Base-by-base conservation (phyloP, 2,113 vertebrate genomes). In the Amphiprion percula region DNA sequence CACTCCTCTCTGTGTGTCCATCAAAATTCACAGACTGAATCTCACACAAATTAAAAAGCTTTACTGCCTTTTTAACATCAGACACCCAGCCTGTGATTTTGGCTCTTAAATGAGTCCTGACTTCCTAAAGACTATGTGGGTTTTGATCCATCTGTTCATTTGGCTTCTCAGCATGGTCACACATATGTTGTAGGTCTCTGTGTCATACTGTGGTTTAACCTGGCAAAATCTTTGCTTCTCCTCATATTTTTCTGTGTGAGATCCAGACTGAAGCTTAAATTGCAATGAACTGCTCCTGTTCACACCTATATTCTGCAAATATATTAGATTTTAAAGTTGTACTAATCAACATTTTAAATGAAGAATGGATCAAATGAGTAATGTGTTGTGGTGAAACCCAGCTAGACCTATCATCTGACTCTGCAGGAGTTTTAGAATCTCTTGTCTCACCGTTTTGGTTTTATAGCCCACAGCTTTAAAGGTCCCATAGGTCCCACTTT, bases 131-230 rank as follows among this genome's bases (percentile, higher is more conserved):
- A 54, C 61, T n/a, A 2, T 65, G 73, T 73, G 44, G 53, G 41
- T 64, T 86, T 77, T 66, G 56, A 53, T 60, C 87, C 87, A 87
- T 92, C 85, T 90, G 89, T 77, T 92, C 77, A 41, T 52, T 84
- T 84, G 46, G 66, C 68, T 62, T 74, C 67, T 70, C 74, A 72
- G 56, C 77, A 78, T 85, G 80, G 77, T 80, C 56, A 7, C 76
- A 80, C 85, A 79, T 82, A 83, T 85, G 87, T 60, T 60, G 39
- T 21, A 44, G 71, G 61, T 56, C 52, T 74, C 15, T 5, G 46
- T 21, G 37, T 72, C 74, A 63, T 23, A 62, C 58, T 87, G 79
- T 67, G 73, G 82, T 68, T 62, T 76, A 73, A 87, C 64, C 80
- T 53, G 74, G 75, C 23, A 61, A 47, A 68, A 37, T 21, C 54